Evolutionary conservation across 2,797 vertebrate genomes (phyloP), one percentile per base, ranked within the genome.

Genomic region (Pogoniulus pusillus): DNA sequence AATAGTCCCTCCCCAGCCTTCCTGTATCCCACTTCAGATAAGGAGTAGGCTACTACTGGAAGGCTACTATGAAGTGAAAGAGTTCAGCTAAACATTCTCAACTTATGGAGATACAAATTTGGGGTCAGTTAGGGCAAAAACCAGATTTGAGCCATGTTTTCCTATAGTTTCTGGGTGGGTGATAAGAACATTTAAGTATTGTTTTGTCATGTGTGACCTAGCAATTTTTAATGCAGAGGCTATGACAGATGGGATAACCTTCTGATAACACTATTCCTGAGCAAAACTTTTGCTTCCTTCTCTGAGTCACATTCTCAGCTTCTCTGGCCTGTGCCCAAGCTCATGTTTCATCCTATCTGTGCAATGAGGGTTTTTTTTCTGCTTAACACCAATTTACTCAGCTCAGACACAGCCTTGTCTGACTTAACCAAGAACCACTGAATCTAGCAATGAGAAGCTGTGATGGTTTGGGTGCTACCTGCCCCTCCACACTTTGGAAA

Each of bases 291-390:
- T 82, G 9, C 47, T 93, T 92, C 69, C 86, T 77, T 16, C 65
- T 73, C 71, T 26, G 37, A 68, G 45, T 77, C 29, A 41, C 34
- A 58, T 23, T 91, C 77, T 84, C 64, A n/a, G 24, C 69, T 82
- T 75, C 47, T 55, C 66, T 95, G 94, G 81, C 81, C 13, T 13
- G 6, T 29, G 30, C 81, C 81, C 81, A 94, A 82, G 51, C 53
- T 77, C 19, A 8, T 71, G 14, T 63, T 89, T 81, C 73, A 64
- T 66, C 49, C 20, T 23, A 5, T 20, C 24, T 1, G 0, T 77
- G 51, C 22, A 74, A n/a, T n/a, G n/a, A 54, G 4, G 27, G 37
- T 20, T 47, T 82, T 26, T 26, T 29, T 88, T 85, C 77, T 91
- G 19, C 62, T 85, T 47, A 41, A 74, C 30, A 32, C 22, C 37